Evolutionary conservation across 2,888 invertebrate species (phyloP).

Genomic region (Rhamnusium bicolor): DNA sequence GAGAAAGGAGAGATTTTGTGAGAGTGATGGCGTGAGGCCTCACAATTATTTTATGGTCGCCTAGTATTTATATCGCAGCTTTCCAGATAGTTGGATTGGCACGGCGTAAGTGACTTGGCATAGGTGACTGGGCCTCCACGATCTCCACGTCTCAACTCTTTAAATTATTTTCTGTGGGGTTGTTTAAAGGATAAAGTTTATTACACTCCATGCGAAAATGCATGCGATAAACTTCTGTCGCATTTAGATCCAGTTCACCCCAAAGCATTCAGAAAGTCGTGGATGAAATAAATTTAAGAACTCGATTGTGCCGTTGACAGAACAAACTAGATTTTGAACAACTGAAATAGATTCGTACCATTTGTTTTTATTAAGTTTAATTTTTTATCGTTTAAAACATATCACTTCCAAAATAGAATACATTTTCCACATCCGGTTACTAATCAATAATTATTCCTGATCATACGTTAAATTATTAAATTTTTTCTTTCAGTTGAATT

Average conservation of each 20-base stretch:
- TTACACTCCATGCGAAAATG: neutral
- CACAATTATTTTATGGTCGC: neutral
- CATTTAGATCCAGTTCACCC: neutral
- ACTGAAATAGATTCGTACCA: neutral
- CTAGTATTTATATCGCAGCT: neutral
- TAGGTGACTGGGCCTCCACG: no score
- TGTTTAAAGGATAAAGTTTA: neutral
- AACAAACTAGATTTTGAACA: neutral
- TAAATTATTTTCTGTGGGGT: neutral
- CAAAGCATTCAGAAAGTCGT: neutral
- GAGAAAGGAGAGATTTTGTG: no score
- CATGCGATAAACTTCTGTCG: neutral
- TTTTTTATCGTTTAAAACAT: no score
- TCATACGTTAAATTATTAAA: no score
- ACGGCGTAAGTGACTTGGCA: no score
- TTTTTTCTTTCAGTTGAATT: no score
- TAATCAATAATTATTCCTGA: no score
- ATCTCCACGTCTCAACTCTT: neutral
- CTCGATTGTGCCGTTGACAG: neutral
- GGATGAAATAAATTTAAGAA: neutral
- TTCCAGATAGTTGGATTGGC: neutral
- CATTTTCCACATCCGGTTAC: no score
- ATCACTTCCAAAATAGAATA: no score
- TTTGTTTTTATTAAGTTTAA: neutral
- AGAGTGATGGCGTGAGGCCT: neutral